Evolutionary conservation across 2,888 invertebrate species (phyloP), one percentile per base, ranked within the genome.

Genomic region (Neocrepidodera transversa): DNA sequence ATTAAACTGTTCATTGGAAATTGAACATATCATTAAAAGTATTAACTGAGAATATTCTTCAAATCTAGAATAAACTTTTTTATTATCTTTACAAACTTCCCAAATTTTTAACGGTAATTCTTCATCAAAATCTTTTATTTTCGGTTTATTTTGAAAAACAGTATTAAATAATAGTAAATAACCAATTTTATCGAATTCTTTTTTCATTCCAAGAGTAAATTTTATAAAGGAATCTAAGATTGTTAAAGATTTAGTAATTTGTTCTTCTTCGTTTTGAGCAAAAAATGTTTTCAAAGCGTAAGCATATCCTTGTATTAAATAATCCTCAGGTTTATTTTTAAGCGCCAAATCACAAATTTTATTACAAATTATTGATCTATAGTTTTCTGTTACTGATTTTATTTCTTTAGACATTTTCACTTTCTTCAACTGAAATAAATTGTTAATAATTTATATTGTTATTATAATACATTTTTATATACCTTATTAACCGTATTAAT

Each of bases 11-110:
- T 78, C 75, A 54, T 72, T 72, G 3, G 75, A 65, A 26, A 77
- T 71, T 45, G 72, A 69, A 52, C 73, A 72, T 30, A 75, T 69
- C 38, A 78, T 71, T 42, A 77, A 62, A 8, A 68, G 64, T 8
- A 76, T 60, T 30, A 78, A 58, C 60, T 74, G 74, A 1, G 74
- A 68, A 66, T 71, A 75, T 20, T 77, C 72, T 4, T 76, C 72
- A 17, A 53, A 45, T 38, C 64, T 49, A 23, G 8, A 35, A 40
- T 53, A 54, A 45, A 51, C 55, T n/a, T 36, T 40, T 6, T 20
- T 53, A 23, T 65, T 60, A 7, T 51, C 56, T 62, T 69, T 68
- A 20, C 65, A 68, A n/a, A 58, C 54, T 56, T 72, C 71, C 68
- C 72, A 76, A 14, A 70, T 63, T 56, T 70, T 67, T 28, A 72